These are phyloP conservation scores for Geotrupes spiniger DNA, from an alignment of 2,888 invertebrate species.

Conservation along the genomic window DNA sequence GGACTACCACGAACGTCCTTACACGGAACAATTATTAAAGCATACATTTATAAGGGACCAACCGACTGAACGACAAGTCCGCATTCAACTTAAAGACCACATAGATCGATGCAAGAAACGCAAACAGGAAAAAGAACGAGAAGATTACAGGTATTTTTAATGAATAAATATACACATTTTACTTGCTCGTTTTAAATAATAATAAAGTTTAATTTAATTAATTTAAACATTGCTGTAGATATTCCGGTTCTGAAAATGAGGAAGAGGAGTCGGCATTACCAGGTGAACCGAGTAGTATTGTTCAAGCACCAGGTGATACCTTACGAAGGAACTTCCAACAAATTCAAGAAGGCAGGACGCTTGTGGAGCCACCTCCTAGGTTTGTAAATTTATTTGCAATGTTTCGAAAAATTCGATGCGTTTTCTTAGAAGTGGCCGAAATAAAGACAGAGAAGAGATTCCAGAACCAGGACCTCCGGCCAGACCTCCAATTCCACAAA, in stretches of 20 bases:
- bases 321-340: constrained; percentile 96
- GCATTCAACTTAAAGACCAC: constrained; percentile 98
- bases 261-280: constrained; percentile 90
- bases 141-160: constrained; percentile 66
- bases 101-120: constrained; percentile 97
- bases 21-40: constrained; percentile 95
- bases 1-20: constrained; percentile 98
- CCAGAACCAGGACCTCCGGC: constrained; percentile 86
- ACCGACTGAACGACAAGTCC: constrained; percentile 96
- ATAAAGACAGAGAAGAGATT: constrained; percentile 58
- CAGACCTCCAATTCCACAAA: constrained; percentile 84
- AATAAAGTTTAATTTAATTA: too few species aligned
- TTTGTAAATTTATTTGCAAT: constrained; percentile 24
- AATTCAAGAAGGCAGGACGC: constrained; percentile 80
- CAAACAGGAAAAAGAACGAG: constrained; percentile 82
- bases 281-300: constrained; percentile 93
- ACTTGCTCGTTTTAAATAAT: too few species aligned
- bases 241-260: constrained; percentile 96
- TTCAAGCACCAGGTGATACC: constrained; percentile 89
- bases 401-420: neutral
- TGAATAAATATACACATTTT: too few species aligned
- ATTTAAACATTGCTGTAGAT: constrained; percentile 50
- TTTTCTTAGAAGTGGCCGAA: constrained; percentile 41
- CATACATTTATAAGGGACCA: constrained; percentile 98
- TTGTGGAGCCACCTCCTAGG: constrained; percentile 58